Evolutionary conservation across 2,797 vertebrate genomes (phyloP).

Genomic region (Cephalopachus bancanus): DNA sequence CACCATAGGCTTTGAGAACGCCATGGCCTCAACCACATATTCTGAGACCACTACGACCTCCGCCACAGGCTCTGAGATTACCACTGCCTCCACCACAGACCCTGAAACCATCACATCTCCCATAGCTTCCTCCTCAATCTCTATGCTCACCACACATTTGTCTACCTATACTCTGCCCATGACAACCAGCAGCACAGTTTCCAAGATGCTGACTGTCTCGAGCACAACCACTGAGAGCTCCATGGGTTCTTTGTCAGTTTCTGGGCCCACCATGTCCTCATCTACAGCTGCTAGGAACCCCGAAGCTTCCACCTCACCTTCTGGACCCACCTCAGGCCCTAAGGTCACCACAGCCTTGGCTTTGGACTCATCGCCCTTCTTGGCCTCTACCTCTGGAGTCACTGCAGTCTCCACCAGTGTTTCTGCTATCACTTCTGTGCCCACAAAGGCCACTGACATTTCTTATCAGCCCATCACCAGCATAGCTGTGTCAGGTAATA

Average conservation of each 20-base stretch:
- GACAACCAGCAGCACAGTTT: neutral
- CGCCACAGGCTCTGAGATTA: neutral
- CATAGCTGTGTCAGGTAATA: neutral
- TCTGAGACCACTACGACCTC: neutral
- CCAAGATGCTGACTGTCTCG: too few species aligned
- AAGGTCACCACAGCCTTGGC: too few species aligned
- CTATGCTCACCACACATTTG: too few species aligned
- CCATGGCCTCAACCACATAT: neutral
- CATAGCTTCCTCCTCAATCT: neutral
- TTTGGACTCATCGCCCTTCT: accelerated
- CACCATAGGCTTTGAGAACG: neutral
- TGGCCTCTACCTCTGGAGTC: neutral
- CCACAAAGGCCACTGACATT: neutral
- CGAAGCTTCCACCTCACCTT: too few species aligned
- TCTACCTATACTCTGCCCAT: neutral
- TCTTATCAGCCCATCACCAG: neutral
- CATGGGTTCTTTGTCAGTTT: neutral
- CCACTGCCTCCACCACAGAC: neutral
- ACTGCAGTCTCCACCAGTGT: neutral
- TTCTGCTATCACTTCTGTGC: neutral
- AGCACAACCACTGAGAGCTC: neutral
- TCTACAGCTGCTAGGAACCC: too few species aligned
- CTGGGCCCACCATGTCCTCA: neutral
- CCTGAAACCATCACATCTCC: neutral
- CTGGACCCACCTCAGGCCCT: neutral